phyloP scores from a whole-genome alignment of 1,140 invertebrate genomes.

The Chymomyza costata region DNA sequence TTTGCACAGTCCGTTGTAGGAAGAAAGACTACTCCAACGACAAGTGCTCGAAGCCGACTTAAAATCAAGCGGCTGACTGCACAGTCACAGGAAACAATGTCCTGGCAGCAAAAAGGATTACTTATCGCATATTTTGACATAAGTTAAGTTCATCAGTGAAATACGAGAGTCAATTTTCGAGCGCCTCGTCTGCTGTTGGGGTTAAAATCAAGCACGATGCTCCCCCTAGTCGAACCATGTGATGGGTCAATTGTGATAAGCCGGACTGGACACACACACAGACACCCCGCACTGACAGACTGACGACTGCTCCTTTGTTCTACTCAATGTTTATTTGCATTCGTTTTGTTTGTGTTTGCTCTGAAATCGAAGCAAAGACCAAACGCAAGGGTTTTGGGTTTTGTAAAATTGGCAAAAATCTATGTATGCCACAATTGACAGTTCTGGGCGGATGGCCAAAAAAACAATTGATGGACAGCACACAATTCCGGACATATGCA shows the following conservation, averaged over 20 bases:
- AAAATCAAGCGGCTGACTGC: conserved; percentile 3
- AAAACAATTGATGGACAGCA: conserved; percentile 50
- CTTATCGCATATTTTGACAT: conserved; percentile 75
- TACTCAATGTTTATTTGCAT: conserved; percentile 68
- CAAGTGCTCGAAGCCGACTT: conserved; percentile 21
- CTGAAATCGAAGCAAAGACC: conserved; percentile 57
- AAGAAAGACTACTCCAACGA: conserved; percentile 19
- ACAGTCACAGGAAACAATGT: conserved; percentile 43
- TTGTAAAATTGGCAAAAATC: conserved; percentile 59
- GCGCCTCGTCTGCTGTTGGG: conserved; percentile 12
- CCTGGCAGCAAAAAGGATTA: conserved; percentile 67
- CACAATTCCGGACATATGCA: conserved; percentile 47
- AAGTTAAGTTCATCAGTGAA: conserved; percentile 74
- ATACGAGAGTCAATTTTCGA: conserved; percentile 70
- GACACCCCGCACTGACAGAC: conserved; percentile 10
- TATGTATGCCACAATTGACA: conserved; percentile 53
- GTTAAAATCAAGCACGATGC: conserved; percentile 47
- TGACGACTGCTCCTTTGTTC: conserved; percentile 55
- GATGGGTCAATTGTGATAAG: too few relatives aligned
- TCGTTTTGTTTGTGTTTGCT: conserved; percentile 68
- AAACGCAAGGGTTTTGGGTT: conserved; percentile 11
- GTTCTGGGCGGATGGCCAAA: conserved; percentile 34
- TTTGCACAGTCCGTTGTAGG: conserved; percentile 42
- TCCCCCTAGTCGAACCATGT: too few relatives aligned
- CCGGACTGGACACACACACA: conserved; percentile 16